Percentiles rank a stretch among this genome's conserved stretches.
Evolutionary conservation across 2,797 vertebrate species (phyloP).

Genomic region (Argentina silus): DNA sequence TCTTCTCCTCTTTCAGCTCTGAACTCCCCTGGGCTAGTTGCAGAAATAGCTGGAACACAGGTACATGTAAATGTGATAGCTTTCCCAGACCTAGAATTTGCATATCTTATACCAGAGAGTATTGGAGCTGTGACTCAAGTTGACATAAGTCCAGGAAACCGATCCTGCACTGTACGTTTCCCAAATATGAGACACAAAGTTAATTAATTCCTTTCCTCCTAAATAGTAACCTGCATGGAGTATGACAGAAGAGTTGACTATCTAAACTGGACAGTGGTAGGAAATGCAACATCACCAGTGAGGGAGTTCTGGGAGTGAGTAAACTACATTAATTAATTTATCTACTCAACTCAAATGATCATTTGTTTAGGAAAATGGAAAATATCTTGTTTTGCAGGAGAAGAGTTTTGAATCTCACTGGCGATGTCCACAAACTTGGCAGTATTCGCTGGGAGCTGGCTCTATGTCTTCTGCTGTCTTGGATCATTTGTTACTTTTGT

Average conservation of each 20-base stretch:
- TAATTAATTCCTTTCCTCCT: background rate
- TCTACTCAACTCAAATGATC: too few relatives aligned
- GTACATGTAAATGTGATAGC: slow-evolving; percentile 46
- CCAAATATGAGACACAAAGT: background rate
- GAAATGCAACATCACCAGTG: slow-evolving; percentile 80
- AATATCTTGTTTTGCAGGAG: slow-evolving; percentile 76
- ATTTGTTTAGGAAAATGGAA: background rate
- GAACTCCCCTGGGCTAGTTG: slow-evolving; percentile 80
- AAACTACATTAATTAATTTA: slow-evolving; percentile 12
- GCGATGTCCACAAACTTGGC: slow-evolving; percentile 85
- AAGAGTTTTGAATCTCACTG: slow-evolving; percentile 87
- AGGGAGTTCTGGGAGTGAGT: slow-evolving; percentile 88
- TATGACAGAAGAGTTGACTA: slow-evolving; percentile 73
- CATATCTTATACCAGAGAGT: background rate
- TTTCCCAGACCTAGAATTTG: background rate
- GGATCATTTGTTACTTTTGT: slow-evolving; percentile 96
- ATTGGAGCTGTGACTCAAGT: background rate
- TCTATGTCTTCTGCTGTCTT: slow-evolving; percentile 90
- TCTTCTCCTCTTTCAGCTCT: slow-evolving; percentile 76
- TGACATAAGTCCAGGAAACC: too few relatives aligned
- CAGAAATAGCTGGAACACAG: slow-evolving; percentile 80
- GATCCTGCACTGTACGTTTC: too few relatives aligned
- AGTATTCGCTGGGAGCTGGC: slow-evolving; percentile 89
- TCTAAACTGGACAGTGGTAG: slow-evolving; percentile 63
- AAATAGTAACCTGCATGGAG: slow-evolving; percentile 83